Percentiles rank a stretch among this genome's conserved stretches.
phyloP scores from a whole-genome alignment of 1,140 invertebrate genomes.

The Monomorium pharaonis region DNA sequence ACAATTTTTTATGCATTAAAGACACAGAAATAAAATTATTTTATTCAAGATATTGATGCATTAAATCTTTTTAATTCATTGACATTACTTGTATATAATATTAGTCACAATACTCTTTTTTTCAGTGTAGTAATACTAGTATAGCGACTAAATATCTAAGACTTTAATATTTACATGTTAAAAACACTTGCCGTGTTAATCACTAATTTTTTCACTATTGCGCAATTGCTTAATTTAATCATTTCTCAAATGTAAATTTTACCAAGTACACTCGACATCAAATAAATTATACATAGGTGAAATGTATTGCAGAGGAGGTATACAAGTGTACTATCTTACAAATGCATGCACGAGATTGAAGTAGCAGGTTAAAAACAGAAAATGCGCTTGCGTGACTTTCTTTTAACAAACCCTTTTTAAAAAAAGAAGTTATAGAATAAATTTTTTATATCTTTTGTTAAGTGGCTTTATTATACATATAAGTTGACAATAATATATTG shows the following conservation, averaged over 20 bases:
- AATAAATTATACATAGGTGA: background rate
- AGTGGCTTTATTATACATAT: background rate
- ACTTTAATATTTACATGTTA: too few species aligned
- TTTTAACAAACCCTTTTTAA: too few species aligned
- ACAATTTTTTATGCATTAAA: background rate
- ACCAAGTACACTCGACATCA: background rate
- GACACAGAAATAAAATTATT: background rate
- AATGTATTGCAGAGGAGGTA: background rate
- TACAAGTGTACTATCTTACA: background rate
- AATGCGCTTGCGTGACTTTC: background rate
- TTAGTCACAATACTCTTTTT: too few species aligned
- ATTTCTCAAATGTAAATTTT: background rate
- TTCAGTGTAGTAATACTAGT: too few species aligned
- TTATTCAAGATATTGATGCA: background rate
- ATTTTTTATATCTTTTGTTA: background rate
- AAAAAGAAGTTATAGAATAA: too few species aligned
- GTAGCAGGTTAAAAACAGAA: background rate
- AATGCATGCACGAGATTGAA: background rate
- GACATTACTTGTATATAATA: too few species aligned
- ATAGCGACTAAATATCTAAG: too few species aligned
- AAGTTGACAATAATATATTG: too few species aligned
- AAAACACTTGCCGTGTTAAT: too few species aligned
- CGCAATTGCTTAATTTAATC: background rate
- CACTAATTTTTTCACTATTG: too few species aligned
- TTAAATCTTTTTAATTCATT: too few species aligned